These are phyloP conservation scores for Caenorhabditis briggsae DNA, from an alignment of 1,140 invertebrate genomes.

Conservation along the genomic window DNA sequence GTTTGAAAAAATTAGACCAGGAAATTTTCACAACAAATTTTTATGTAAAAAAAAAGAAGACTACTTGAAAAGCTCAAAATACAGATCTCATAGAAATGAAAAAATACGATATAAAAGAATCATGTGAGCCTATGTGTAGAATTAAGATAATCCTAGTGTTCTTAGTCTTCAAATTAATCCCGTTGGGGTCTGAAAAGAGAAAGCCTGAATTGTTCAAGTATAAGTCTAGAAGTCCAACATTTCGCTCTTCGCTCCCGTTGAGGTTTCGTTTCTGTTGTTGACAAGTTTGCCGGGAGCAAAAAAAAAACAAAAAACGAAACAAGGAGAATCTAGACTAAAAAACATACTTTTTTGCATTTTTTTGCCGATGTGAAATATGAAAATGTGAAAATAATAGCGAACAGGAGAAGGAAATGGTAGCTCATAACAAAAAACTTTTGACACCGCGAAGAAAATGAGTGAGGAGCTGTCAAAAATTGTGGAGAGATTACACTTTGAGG, in stretches of 20 bases:
- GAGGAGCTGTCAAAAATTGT: neutral
- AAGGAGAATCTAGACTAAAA: neutral
- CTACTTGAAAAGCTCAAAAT: no score
- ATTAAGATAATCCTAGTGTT: neutral
- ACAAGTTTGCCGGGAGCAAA: neutral
- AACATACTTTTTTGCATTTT: neutral
- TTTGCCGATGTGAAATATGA: neutral
- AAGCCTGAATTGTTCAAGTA: neutral
- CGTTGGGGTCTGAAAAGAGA: neutral
- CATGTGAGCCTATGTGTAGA: no score
- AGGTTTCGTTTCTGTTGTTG: constrained; percentile 17
- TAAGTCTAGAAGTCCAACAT: constrained; percentile 8
- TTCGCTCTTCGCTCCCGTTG: neutral
- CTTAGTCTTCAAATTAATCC: neutral
- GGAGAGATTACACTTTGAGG: neutral
- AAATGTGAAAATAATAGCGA: neutral
- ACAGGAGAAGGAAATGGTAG: neutral
- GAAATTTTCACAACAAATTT: no score
- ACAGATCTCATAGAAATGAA: no score
- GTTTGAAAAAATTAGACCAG: no score
- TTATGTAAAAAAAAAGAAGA: no score
- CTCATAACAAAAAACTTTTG: neutral
- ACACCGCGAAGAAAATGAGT: neutral
- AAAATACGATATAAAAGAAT: no score
- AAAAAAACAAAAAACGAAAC: neutral